A percentile compares a stretch with the other conserved stretches of the same genome.
Conservation (phyloP, 2,113 vertebrate species). For the Spheniscus mendiculus region DNA sequence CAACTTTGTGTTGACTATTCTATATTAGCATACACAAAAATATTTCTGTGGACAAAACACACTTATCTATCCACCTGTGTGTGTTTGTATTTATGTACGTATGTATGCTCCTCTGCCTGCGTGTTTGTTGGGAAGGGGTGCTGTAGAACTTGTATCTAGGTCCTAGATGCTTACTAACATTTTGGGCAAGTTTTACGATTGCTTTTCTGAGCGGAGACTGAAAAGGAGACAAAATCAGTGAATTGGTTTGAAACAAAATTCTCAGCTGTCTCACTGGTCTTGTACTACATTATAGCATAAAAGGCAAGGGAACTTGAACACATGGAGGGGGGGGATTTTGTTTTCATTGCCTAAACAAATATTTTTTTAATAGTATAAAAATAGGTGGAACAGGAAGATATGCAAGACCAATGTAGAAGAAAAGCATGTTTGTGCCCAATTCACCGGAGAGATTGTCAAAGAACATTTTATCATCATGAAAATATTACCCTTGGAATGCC, state of each 20-base stretch:
- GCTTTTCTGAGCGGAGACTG: neutral
- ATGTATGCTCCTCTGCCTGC: neutral
- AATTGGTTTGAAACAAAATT: neutral
- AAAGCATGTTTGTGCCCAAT: slow-evolving; percentile 30
- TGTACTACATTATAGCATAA: neutral
- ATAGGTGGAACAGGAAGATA: slow-evolving; percentile 62
- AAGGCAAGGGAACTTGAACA: neutral
- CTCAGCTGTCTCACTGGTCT: neutral
- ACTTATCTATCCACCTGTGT: neutral
- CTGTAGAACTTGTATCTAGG: neutral
- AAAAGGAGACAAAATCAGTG: neutral
- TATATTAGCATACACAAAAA: neutral
- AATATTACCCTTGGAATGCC: slow-evolving; percentile 42
- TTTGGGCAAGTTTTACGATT: neutral
- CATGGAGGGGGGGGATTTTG: slow-evolving; percentile 5
- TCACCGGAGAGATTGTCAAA: slow-evolving; percentile 28
- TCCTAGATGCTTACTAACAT: neutral
- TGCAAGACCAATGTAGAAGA: slow-evolving; percentile 12
- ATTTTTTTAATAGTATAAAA: slow-evolving; percentile 58
- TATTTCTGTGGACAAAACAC: neutral
- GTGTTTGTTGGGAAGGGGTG: neutral
- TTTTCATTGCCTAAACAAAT: slow-evolving; percentile 56
- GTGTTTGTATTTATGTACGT: neutral
- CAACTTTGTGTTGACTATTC: neutral
- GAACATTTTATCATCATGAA: slow-evolving; percentile 58